A percentile compares a stretch with the other conserved stretches of the same genome.
phyloP scores from a whole-genome alignment of 1,140 invertebrate species.

The Diabrotica virgifera region DNA sequence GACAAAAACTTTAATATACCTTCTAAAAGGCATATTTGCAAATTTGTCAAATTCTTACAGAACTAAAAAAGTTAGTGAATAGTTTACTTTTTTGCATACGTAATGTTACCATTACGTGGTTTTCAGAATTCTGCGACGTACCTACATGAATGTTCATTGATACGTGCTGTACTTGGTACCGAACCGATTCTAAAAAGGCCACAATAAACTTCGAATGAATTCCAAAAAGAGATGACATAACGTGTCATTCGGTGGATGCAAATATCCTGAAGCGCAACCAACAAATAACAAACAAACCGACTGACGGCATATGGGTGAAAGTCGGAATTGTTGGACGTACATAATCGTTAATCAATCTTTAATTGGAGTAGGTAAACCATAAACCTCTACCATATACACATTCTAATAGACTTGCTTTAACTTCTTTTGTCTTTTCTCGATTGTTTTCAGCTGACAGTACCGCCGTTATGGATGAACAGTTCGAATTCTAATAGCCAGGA shows the following conservation, averaged over 20 bases:
- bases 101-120: no score
- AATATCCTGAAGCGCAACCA: not conserved
- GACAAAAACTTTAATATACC: no score
- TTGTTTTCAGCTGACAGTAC: slow-evolving; percentile 35
- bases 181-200: not conserved
- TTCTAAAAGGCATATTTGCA: no score
- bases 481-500: slow-evolving; percentile 24
- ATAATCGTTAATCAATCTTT: slow-evolving; percentile 47
- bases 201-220: not conserved
- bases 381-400: slow-evolving; percentile 45
- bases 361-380: slow-evolving; percentile 47
- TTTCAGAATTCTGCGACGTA: no score
- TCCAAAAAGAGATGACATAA: not conserved
- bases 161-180: no score
- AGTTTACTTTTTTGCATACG: no score
- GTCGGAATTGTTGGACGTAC: slow-evolving; percentile 45
- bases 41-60: no score
- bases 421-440: slow-evolving; percentile 43
- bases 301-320: slow-evolving; percentile 37
- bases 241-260: not conserved
- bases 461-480: slow-evolving; percentile 31
- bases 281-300: slow-evolving; percentile 1
- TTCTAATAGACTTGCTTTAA: slow-evolving; percentile 44
- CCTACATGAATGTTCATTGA: no score
- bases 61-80: no score